Percentiles rank a stretch among this genome's conserved stretches.
phyloP scores from a whole-genome alignment of 2,797 vertebrate genomes.

The Cossypha dichroa region DNA sequence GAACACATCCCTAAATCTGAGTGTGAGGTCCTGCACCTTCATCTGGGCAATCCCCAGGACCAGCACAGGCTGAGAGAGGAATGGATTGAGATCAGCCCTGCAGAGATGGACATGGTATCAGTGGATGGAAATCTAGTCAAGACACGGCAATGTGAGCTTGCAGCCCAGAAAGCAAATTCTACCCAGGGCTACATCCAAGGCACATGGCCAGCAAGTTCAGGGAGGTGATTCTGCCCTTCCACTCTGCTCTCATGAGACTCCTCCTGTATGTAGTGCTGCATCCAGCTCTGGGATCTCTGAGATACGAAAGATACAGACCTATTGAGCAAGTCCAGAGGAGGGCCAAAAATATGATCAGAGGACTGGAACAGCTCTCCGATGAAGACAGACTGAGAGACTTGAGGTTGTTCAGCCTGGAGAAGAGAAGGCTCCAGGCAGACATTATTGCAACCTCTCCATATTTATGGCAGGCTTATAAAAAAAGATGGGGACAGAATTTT shows the following conservation, averaged over 20 bases:
- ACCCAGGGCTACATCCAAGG: neutral
- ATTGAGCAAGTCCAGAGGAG: neutral
- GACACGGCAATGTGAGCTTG: fast-evolving
- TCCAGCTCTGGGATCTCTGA: neutral
- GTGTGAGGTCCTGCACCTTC: neutral
- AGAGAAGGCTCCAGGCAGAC: neutral
- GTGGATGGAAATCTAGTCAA: neutral
- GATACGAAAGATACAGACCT: neutral
- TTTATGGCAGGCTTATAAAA: fast-evolving
- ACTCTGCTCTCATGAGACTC: neutral
- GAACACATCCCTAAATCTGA: neutral
- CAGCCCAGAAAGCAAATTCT: neutral
- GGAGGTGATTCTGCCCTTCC: neutral
- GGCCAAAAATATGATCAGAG: no score
- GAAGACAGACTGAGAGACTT: neutral
- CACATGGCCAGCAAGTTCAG: fast-evolving
- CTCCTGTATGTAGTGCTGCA: neutral
- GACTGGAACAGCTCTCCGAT: neutral
- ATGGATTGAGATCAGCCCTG: neutral
- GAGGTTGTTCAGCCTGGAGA: neutral
- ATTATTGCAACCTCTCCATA: fast-evolving
- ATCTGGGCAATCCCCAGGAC: neutral
- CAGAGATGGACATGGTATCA: no score
- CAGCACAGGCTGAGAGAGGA: neutral
- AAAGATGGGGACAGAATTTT: neutral